phyloP scores from a whole-genome alignment of 2,113 vertebrate species.

The Peromyscus leucopus region DNA sequence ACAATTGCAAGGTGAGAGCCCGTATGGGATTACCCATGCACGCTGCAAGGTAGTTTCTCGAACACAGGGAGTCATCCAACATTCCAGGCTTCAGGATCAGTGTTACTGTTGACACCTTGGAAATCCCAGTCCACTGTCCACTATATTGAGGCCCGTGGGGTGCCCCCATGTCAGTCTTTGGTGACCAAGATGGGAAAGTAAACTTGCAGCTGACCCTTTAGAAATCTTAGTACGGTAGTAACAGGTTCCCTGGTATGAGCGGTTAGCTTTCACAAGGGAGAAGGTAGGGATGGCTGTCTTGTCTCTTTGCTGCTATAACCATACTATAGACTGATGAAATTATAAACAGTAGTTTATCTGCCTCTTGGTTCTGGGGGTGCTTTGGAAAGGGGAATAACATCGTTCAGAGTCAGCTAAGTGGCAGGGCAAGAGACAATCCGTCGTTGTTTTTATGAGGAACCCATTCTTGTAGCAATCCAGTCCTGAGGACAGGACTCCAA shows the following conservation, averaged over 20 bases:
- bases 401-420: neutral
- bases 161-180: neutral
- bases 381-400: neutral
- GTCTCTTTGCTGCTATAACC: neutral
- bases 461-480: no score
- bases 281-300: neutral
- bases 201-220: neutral
- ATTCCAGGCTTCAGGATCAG: neutral
- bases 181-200: neutral
- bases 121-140: neutral
- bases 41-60: neutral
- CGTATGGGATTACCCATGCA: neutral
- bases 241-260: neutral
- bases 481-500: no score
- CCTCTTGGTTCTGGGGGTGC: neutral
- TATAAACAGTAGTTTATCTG: neutral
- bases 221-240: neutral
- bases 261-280: neutral
- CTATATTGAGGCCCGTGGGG: no score
- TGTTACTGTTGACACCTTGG: neutral
- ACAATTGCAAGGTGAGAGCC: neutral
- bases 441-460: neutral
- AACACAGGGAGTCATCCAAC: neutral
- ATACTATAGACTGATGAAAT: neutral
- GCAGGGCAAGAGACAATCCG: no score